Evolutionary conservation across 1,140 invertebrate genomes (phyloP).

Genomic region (Hylyphantes graminicola): DNA sequence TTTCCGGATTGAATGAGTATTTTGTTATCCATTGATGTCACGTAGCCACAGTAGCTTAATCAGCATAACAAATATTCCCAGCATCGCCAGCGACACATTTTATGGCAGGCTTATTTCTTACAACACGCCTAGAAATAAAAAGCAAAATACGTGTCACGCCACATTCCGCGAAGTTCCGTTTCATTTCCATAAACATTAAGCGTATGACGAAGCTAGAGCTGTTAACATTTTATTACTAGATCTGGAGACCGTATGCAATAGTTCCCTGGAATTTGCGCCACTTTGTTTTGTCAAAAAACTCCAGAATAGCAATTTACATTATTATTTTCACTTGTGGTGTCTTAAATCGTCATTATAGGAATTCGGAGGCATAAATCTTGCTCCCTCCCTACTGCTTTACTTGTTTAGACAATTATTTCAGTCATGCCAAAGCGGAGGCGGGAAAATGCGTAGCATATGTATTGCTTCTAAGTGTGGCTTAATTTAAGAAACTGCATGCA

Average conservation of each 20-base stretch:
- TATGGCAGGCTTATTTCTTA: conserved; percentile 44
- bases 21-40: conserved; percentile 54
- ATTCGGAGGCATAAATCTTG: conserved; percentile 4
- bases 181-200: conserved; percentile 58
- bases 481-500: too few relatives aligned
- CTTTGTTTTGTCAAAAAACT: conserved; percentile 32
- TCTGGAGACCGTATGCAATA: neutral
- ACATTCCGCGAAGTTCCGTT: conserved; percentile 49
- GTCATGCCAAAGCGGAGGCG: too few relatives aligned
- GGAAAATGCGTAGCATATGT: too few relatives aligned
- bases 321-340: conserved; percentile 1
- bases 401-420: too few relatives aligned
- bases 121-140: conserved; percentile 3
- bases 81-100: conserved; percentile 38
- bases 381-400: neutral
- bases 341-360: conserved; percentile 21
- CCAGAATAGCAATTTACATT: conserved; percentile 2
- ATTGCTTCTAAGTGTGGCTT: too few relatives aligned
- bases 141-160: conserved; percentile 44
- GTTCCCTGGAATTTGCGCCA: conserved; percentile 17
- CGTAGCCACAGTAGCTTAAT: conserved; percentile 56
- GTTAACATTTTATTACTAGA: conserved; percentile 48
- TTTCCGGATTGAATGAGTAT: conserved; percentile 52
- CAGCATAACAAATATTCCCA: conserved; percentile 57
- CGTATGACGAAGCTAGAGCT: conserved; percentile 31